Conservation (phyloP, 2,797 vertebrate genomes). For the Falco biarmicus region DNA sequence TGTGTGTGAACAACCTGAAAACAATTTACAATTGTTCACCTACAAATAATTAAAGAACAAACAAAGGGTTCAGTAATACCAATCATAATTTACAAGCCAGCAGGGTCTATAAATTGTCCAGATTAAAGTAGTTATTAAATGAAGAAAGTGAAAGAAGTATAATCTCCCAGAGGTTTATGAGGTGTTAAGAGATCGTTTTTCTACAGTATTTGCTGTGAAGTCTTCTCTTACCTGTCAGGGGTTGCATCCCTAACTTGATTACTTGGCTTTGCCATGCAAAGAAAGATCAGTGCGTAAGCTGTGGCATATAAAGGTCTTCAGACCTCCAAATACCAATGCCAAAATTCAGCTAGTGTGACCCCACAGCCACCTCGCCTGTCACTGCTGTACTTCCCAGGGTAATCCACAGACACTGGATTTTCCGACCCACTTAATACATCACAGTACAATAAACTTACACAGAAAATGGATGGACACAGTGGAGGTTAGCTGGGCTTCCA, state of each 20-base stretch:
- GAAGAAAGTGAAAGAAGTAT: not conserved
- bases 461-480: fast-evolving
- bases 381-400: not conserved
- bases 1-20: not conserved
- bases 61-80: not conserved
- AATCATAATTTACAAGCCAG: not conserved
- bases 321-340: not conserved
- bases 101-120: fast-evolving
- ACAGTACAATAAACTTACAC: fast-evolving
- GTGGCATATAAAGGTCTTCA: not conserved
- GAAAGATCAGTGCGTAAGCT: not conserved
- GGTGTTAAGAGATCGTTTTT: not conserved
- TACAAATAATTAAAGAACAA: not conserved
- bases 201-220: not conserved
- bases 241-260: not conserved
- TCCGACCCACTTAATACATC: not conserved
- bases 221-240: not conserved
- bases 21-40: not conserved
- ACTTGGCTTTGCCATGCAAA: not conserved
- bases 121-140: not conserved
- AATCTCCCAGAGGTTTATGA: not conserved
- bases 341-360: not conserved
- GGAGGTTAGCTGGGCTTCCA: not conserved
- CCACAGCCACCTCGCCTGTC: not conserved
- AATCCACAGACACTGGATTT: not conserved